A percentile compares a stretch with the other conserved stretches of the same genome.
Conservation (phyloP, 1,140 invertebrate genomes). For the Colletes latitarsis region DNA sequence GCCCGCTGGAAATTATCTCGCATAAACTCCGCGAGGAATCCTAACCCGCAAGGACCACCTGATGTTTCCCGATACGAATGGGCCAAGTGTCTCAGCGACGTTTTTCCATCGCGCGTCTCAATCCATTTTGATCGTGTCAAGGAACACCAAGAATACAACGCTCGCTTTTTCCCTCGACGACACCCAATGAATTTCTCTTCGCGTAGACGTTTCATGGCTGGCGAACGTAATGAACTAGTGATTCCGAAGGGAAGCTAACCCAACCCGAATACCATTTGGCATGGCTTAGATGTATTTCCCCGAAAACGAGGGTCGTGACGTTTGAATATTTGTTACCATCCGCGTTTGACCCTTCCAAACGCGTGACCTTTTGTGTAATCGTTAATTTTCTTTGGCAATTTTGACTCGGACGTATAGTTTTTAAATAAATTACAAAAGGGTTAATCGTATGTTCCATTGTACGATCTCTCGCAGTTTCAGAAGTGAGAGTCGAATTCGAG, state of each 20-base stretch:
- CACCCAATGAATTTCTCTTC: slow-evolving; percentile 22
- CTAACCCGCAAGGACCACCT: slow-evolving; percentile 44
- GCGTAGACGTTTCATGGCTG: not conserved
- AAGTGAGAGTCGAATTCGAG: too few relatives aligned
- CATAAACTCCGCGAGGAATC: slow-evolving; percentile 40
- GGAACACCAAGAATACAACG: not conserved
- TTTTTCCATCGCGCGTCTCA: slow-evolving; percentile 37
- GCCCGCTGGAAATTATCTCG: slow-evolving; percentile 54
- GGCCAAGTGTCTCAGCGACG: slow-evolving; percentile 15
- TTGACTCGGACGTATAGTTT: too few relatives aligned
- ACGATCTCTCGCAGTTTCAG: too few relatives aligned
- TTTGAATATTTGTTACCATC: too few relatives aligned
- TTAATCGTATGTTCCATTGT: too few relatives aligned
- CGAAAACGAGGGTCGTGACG: too few relatives aligned
- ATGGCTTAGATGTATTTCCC: not conserved
- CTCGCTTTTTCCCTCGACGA: not conserved
- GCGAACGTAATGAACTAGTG: not conserved
- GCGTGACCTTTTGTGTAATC: too few relatives aligned
- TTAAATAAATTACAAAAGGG: too few relatives aligned
- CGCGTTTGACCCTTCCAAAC: too few relatives aligned
- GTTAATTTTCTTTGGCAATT: too few relatives aligned
- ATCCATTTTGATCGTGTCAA: slow-evolving; percentile 55
- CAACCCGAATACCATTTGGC: not conserved
- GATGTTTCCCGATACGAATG: slow-evolving; percentile 47
- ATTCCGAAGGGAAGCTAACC: not conserved